phyloP scores from a whole-genome alignment of 1,140 invertebrate species.

The Tetranychus urticae region DNA sequence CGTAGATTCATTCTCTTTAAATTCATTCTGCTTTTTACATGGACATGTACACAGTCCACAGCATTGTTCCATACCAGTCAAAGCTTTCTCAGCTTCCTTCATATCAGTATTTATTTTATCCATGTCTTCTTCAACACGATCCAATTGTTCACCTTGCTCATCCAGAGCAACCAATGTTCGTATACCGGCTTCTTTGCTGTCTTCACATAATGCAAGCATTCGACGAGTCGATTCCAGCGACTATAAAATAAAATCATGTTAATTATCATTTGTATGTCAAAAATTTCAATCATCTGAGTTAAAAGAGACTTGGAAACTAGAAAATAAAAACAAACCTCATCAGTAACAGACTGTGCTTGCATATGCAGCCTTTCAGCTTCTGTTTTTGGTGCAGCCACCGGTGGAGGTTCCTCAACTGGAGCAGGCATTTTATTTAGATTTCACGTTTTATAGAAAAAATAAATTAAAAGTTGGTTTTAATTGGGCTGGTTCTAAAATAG shows the following conservation, averaged over 20 bases:
- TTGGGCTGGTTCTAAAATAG: too few relatives aligned
- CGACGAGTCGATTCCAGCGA: conserved; percentile 14
- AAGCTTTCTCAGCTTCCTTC: conserved; percentile 95
- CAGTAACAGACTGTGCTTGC: not conserved
- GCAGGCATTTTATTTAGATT: too few relatives aligned
- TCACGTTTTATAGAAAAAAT: too few relatives aligned
- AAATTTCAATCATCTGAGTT: too few relatives aligned
- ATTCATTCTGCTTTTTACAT: conserved; percentile 7
- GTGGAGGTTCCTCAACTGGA: not conserved
- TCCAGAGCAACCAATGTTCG: conserved; percentile 15
- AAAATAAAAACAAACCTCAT: not conserved
- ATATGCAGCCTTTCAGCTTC: not conserved
- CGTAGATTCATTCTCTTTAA: conserved; percentile 13
- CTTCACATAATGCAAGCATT: conserved; percentile 12
- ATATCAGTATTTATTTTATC: conserved; percentile 98
- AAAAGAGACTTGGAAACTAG: not conserved
- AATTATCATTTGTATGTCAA: not conserved
- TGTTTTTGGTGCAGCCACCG: not conserved
- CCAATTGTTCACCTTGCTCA: conserved; percentile 58
- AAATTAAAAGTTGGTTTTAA: too few relatives aligned
- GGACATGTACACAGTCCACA: conserved; percentile 33
- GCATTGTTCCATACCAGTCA: conserved; percentile 98
- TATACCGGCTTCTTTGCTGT: conserved; percentile 17
- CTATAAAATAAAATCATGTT: not conserved
- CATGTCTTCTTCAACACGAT: conserved; percentile 97